Evolutionary conservation across 1,140 invertebrate genomes (phyloP).

Genomic region (Drosophila baimaii): DNA sequence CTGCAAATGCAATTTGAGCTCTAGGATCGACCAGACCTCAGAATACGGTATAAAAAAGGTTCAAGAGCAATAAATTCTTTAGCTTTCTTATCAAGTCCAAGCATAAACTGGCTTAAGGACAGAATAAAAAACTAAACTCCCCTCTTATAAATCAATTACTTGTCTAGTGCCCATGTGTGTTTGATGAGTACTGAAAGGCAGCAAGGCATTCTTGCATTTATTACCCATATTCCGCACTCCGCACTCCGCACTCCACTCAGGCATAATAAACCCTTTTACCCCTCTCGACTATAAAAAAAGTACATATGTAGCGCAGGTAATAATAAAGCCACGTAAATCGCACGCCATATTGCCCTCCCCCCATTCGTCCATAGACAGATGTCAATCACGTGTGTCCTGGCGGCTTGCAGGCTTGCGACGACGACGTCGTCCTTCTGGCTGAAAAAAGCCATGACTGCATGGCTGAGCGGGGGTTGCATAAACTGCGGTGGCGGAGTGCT

Average conservation of each 20-base stretch:
- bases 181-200: slow-evolving; percentile 13
- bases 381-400: slow-evolving; percentile 60
- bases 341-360: slow-evolving; percentile 56
- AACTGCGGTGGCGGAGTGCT: slow-evolving; percentile 35
- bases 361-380: slow-evolving; percentile 61
- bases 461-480: slow-evolving; percentile 6
- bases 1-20: no score
- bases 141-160: slow-evolving; percentile 22
- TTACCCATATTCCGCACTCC: slow-evolving; percentile 5
- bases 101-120: neutral
- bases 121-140: neutral
- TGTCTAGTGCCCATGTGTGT: slow-evolving; percentile 7
- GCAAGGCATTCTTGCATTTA: slow-evolving; percentile 17
- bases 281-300: slow-evolving; percentile 20
- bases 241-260: neutral
- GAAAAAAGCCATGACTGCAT: slow-evolving; percentile 25
- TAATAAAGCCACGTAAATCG: slow-evolving; percentile 61
- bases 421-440: slow-evolving; percentile 1
- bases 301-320: slow-evolving; percentile 31
- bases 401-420: slow-evolving; percentile 15
- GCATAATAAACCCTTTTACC: slow-evolving; percentile 20
- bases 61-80: no score
- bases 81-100: no score
- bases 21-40: no score
- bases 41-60: no score